phyloP scores from a whole-genome alignment of 1,140 invertebrate species.

The Gerris buenoi region DNA sequence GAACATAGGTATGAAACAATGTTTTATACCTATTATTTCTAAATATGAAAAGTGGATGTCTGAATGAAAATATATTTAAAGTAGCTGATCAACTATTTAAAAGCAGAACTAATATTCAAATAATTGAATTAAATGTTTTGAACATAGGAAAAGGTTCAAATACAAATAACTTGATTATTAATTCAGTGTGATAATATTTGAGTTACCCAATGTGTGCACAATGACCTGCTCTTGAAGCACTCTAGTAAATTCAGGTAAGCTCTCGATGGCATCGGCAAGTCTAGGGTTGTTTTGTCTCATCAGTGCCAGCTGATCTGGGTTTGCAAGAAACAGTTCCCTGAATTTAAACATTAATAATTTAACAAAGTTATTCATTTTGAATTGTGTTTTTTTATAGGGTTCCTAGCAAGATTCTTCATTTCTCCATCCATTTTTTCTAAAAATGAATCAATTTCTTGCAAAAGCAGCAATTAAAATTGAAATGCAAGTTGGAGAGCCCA shows the following conservation, averaged over 20 bases:
- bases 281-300: conserved; percentile 86
- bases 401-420: not conserved
- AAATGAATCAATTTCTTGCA: not conserved
- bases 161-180: too few species aligned
- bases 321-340: conserved; percentile 74
- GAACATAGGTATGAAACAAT: too few species aligned
- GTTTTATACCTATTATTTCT: too few species aligned
- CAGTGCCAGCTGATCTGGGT: conserved; percentile 76
- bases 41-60: too few species aligned
- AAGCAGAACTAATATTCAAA: too few species aligned
- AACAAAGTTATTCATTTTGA: too few species aligned
- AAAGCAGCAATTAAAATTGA: not conserved
- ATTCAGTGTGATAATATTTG: not conserved
- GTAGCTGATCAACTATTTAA: too few species aligned
- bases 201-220: not conserved
- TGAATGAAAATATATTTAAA: too few species aligned
- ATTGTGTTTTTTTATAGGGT: conserved; percentile 65
- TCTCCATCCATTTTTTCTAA: not conserved
- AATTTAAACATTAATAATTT: too few species aligned
- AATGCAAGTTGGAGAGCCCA: not conserved
- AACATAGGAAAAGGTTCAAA: too few species aligned
- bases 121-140: too few species aligned
- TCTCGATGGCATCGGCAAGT: conserved; percentile 71
- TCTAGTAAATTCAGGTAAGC: conserved; percentile 60
- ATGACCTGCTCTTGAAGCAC: conserved; percentile 65